A percentile compares a stretch with the other conserved stretches of the same genome.
These are phyloP conservation scores for Zoanthus gigantus DNA, from an alignment of 92 coral and sea anemone species.

Conservation along the genomic window DNA sequence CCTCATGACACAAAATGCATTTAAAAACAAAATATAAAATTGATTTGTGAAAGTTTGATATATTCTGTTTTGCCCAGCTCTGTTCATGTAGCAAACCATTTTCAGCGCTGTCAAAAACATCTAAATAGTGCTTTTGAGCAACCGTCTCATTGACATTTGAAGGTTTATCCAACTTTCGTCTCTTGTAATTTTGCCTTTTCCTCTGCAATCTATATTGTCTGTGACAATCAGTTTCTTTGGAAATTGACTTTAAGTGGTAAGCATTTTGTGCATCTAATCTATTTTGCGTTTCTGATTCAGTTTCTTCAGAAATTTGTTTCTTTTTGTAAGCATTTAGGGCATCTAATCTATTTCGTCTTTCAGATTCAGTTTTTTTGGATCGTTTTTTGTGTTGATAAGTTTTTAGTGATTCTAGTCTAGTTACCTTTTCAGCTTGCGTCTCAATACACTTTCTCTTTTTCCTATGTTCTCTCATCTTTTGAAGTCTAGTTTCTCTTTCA, in stretches of 20 bases:
- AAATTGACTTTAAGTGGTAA: conserved; percentile 5
- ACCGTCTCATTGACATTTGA: too few relatives aligned
- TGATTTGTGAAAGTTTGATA: background rate
- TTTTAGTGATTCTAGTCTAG: conserved; percentile 1
- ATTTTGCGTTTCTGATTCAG: background rate
- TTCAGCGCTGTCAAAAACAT: background rate
- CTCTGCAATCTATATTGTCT: too few relatives aligned
- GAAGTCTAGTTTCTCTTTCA: too few relatives aligned
- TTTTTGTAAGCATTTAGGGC: too few relatives aligned
- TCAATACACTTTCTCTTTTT: background rate
- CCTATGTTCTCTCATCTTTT: too few relatives aligned
- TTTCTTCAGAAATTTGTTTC: too few relatives aligned
- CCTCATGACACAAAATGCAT: background rate
- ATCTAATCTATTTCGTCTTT: too few relatives aligned
- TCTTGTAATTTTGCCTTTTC: too few relatives aligned
- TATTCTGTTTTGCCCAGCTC: background rate
- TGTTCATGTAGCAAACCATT: background rate
- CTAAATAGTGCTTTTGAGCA: background rate
- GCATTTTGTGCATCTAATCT: conserved; percentile 1
- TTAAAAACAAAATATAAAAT: conserved; percentile 2
- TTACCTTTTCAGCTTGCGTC: conserved; percentile 9
- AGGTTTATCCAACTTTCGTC: too few relatives aligned
- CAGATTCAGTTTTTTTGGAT: too few relatives aligned
- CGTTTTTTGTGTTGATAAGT: too few relatives aligned
- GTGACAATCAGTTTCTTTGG: conserved; percentile 8